phyloP scores from a whole-genome alignment of 2,888 invertebrate species.

The Aphodius sticticus region DNA sequence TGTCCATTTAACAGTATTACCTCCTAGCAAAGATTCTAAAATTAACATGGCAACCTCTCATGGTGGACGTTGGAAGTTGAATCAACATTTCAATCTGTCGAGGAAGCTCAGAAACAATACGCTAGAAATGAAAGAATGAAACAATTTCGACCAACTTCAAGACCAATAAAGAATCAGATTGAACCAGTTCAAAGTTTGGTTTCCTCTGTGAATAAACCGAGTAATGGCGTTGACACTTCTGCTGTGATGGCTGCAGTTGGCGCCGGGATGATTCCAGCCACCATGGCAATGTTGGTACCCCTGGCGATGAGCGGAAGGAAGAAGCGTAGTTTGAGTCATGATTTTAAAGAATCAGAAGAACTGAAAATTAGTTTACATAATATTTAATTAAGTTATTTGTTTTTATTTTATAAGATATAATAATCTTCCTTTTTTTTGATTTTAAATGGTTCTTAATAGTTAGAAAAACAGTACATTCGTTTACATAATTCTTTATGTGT shows the following conservation, averaged over 20 bases:
- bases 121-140: conserved; percentile 53
- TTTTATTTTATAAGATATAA: conserved; percentile 7
- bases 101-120: conserved; percentile 65
- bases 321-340: conserved; percentile 65
- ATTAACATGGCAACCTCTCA: conserved; percentile 74
- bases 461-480: conserved; percentile 51
- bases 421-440: too few species aligned
- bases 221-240: conserved; percentile 63
- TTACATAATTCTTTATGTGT: neutral
- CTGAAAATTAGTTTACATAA: neutral
- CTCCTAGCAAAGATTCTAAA: conserved; percentile 69
- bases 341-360: conserved; percentile 75
- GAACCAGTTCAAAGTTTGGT: conserved; percentile 35
- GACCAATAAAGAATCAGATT: conserved; percentile 38
- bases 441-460: conserved; percentile 77
- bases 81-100: conserved; percentile 74
- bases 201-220: conserved; percentile 50
- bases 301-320: conserved; percentile 72
- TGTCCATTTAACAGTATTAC: conserved; percentile 74
- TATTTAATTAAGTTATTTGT: conserved; percentile 16
- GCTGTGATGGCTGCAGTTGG: conserved; percentile 77
- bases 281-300: conserved; percentile 82
- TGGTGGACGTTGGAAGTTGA: conserved; percentile 78
- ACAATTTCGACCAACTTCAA: conserved; percentile 33
- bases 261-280: conserved; percentile 81